Conservation (phyloP, 2,888 invertebrate genomes). For the Mimachlamys varia region DNA sequence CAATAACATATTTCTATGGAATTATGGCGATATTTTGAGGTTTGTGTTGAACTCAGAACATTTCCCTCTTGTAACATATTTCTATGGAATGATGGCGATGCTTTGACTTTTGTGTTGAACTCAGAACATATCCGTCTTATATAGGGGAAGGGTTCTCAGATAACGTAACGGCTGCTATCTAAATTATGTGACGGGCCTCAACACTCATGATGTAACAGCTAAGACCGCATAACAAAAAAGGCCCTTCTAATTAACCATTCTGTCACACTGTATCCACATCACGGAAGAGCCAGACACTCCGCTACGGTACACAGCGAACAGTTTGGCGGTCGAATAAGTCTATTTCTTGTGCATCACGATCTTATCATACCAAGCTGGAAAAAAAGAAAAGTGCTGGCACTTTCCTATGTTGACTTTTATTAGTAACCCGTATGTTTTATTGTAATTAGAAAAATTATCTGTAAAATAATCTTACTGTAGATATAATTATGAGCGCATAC, state of each 20-base stretch:
- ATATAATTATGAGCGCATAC: background rate
- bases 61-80: too few species aligned
- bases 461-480: background rate
- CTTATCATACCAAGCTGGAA: background rate
- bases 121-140: too few species aligned
- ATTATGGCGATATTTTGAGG: too few species aligned
- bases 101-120: too few species aligned
- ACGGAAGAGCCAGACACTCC: background rate
- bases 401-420: background rate
- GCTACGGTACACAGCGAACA: background rate
- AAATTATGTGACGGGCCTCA: background rate
- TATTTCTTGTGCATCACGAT: background rate
- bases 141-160: background rate
- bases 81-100: too few species aligned
- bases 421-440: background rate
- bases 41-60: too few species aligned
- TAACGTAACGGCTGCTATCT: background rate
- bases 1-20: too few species aligned
- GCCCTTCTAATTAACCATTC: background rate
- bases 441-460: background rate
- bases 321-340: background rate
- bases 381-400: background rate
- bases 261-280: background rate
- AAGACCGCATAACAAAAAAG: background rate
- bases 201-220: background rate